phyloP scores from a whole-genome alignment of 2,888 invertebrate species.

The Ramazzottius varieornatus region DNA sequence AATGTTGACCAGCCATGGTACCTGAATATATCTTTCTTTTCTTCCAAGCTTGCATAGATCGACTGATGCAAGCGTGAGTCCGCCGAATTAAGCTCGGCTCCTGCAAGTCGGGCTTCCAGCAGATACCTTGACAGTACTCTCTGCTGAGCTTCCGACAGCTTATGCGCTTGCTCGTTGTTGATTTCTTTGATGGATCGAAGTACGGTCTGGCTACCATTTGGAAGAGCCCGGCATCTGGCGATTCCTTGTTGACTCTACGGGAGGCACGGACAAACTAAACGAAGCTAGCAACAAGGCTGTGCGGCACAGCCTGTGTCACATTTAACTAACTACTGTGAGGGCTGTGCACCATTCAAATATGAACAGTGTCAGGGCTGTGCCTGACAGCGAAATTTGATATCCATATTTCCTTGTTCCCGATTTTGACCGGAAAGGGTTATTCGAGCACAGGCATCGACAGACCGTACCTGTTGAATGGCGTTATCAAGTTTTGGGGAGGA shows the following conservation, averaged over 20 bases:
- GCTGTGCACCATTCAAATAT: too few relatives aligned
- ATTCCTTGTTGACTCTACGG: neutral
- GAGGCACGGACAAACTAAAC: too few relatives aligned
- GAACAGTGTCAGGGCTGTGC: too few relatives aligned
- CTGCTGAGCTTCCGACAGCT: constrained; percentile 33
- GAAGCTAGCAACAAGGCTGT: too few relatives aligned
- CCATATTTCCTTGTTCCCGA: too few relatives aligned
- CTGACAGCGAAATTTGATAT: too few relatives aligned
- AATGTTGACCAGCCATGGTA: too few relatives aligned
- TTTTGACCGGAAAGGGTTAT: too few relatives aligned
- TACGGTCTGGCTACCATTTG: neutral
- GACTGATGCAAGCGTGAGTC: neutral
- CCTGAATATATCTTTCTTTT: neutral
- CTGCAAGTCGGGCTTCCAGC: constrained; percentile 55
- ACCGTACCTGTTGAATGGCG: neutral
- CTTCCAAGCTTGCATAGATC: neutral
- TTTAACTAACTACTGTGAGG: too few relatives aligned
- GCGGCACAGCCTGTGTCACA: too few relatives aligned
- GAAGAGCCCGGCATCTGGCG: neutral
- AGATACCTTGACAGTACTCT: constrained; percentile 47
- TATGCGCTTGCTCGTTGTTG: constrained; percentile 9
- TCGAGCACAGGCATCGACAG: too few relatives aligned
- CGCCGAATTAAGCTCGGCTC: constrained; percentile 33
- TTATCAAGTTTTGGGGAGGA: neutral
- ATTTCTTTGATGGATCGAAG: neutral